Evolutionary conservation across 2,113 vertebrate species (phyloP).

Genomic region (Chaetodon trifascialis): DNA sequence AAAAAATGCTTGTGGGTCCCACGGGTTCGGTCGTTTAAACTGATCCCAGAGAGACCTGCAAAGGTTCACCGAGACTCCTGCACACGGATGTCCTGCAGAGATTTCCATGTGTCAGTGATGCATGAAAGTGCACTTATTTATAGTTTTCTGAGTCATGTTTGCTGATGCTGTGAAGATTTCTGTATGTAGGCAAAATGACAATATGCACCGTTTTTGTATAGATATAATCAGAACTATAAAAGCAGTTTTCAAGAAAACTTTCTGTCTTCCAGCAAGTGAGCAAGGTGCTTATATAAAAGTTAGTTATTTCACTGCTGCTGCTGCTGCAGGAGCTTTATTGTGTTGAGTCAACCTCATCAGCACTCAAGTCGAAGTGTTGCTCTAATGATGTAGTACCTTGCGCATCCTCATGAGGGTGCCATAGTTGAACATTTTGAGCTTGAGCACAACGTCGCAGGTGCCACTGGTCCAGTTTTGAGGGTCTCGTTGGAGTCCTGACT

Average conservation of each 20-base stretch:
- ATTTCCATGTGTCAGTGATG: conserved; percentile 8
- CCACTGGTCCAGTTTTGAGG: background rate
- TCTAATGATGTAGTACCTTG: background rate
- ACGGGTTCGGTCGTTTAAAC: conserved; percentile 7
- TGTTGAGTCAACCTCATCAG: background rate
- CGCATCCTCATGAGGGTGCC: conserved; percentile 26
- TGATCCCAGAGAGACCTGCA: conserved; percentile 34
- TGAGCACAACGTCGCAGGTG: background rate
- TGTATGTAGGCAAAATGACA: background rate
- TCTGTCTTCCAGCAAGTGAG: background rate
- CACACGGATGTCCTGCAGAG: background rate
- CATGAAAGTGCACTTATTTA: conserved; percentile 8
- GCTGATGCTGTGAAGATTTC: background rate
- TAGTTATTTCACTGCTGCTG: background rate
- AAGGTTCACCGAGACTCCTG: conserved; percentile 20
- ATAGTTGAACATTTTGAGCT: conserved; percentile 8
- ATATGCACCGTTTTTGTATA: background rate
- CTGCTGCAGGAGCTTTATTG: background rate
- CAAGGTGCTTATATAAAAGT: background rate
- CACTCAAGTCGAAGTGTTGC: background rate
- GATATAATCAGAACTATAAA: background rate
- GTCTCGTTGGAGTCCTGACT: background rate
- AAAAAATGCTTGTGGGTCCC: conserved; percentile 12
- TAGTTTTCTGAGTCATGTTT: background rate
- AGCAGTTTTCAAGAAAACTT: background rate